Evolutionary conservation across 2,113 vertebrate genomes (phyloP), one percentile per base, ranked within the genome.

Genomic region (Damaliscus lunatus): DNA sequence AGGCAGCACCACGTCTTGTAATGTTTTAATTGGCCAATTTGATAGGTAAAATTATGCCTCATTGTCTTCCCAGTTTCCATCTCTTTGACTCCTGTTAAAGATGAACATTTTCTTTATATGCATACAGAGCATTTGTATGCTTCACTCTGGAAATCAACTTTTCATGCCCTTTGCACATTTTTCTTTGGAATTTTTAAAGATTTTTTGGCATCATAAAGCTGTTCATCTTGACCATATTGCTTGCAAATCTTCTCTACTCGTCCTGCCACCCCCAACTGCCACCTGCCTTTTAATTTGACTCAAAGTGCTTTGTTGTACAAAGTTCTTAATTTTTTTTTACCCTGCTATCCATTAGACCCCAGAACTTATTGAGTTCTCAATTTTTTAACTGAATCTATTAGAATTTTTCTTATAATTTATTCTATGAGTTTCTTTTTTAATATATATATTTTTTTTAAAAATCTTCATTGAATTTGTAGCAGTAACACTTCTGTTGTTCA

Each of bases 381-480:
- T 48, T 77, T 94, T 93, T 92, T 43, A 17, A 82, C 31, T 53
- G 59, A 94, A 88, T 84, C 80, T 52, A 43, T 46, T 88, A 17
- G 33, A 94, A 84, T 90, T 92, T 95, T 96, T 84, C 88, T 85
- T 77, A 2, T 90, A 57, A 90, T 90, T 90, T 88, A 81, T 94
- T 90, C 89, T 80, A 31, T 78, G 52, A 52, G 40, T 77, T 83
- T 71, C n/a, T 40, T 71, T 77, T 40, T 40, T 40, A 40, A 71
- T 71, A 71, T 23, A 74, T 43, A 43, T 25, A 4, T 7, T 6
- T 36, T 71, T n/a, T n/a, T n/a, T n/a, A n/a, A n/a, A 36, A 21
- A 74, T 13, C 23, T 4, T 77, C 6, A 25, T 3, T 27, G 6
- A 43, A 77, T 43, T 77, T 43, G 11, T 27, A 5, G 36, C 71